A percentile compares a stretch with the other conserved stretches of the same genome.
Evolutionary conservation across 2,888 invertebrate species (phyloP).

Genomic region (Drosophila multiciliata): DNA sequence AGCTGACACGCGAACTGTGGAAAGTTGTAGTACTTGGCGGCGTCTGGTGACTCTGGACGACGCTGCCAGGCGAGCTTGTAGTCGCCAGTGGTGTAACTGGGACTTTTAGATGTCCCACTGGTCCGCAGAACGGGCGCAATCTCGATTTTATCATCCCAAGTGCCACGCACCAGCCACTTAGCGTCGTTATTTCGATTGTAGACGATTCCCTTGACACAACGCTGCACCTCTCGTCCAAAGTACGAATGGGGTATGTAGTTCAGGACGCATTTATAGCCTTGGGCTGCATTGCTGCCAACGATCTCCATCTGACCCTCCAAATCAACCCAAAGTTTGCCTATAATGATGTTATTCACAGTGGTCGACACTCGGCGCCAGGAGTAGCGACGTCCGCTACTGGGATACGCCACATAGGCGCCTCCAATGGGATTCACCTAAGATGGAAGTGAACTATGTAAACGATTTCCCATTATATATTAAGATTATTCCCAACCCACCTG

Average conservation of each 20-base stretch:
- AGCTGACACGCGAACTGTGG: slow-evolving; percentile 97
- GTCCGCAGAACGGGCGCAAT: slow-evolving; percentile 94
- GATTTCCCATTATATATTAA: not conserved
- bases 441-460: not conserved
- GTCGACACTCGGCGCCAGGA: slow-evolving; percentile 99
- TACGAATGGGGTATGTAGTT: slow-evolving; percentile 99
- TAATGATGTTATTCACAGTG: slow-evolving; percentile 99
- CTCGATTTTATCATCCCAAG: slow-evolving; percentile 98
- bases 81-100: slow-evolving; percentile 96
- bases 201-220: slow-evolving; percentile 93
- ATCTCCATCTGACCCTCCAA: slow-evolving; percentile 99
- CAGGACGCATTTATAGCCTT: slow-evolving; percentile 96
- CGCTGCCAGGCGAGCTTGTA: slow-evolving; percentile 95
- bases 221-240: slow-evolving; percentile 97
- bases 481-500: slow-evolving; percentile 86
- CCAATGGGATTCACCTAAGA: slow-evolving; percentile 88
- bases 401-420: slow-evolving; percentile 89
- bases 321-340: slow-evolving; percentile 99
- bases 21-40: slow-evolving; percentile 95
- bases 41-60: slow-evolving; percentile 89
- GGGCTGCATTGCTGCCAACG: slow-evolving; percentile 91
- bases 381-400: slow-evolving; percentile 91
- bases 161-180: slow-evolving; percentile 92
- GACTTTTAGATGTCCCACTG: slow-evolving; percentile 89
- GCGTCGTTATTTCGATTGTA: slow-evolving; percentile 90